Conservation (phyloP, 2,797 vertebrate species). For the Margarornis squamiger region DNA sequence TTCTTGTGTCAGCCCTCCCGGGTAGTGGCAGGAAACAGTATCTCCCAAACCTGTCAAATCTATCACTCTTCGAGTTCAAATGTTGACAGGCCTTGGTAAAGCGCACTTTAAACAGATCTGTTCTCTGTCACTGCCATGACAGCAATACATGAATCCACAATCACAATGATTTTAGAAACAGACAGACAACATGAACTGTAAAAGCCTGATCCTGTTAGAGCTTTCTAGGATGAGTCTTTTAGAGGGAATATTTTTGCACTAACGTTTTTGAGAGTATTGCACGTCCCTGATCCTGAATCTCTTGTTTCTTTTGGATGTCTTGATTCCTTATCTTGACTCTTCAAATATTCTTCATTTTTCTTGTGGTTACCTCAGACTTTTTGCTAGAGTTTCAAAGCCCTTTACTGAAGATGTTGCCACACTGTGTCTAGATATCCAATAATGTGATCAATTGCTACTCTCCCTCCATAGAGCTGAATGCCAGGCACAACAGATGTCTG, state of each 20-base stretch:
- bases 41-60: slow-evolving; percentile 44
- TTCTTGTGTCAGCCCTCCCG: neutral
- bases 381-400: neutral
- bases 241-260: neutral
- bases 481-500: neutral
- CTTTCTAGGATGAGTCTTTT: neutral
- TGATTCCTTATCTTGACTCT: slow-evolving; percentile 14
- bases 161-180: slow-evolving; percentile 48
- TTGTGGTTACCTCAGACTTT: neutral
- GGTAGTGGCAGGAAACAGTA: slow-evolving; percentile 1
- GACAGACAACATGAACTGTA: neutral
- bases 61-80: slow-evolving; percentile 56
- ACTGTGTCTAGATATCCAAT: neutral
- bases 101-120: slow-evolving; percentile 34
- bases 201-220: slow-evolving; percentile 18
- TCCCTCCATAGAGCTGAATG: neutral
- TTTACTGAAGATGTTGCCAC: neutral
- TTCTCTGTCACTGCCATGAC: slow-evolving; percentile 58
- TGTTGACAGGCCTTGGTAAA: slow-evolving; percentile 39
- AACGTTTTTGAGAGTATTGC: neutral
- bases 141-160: slow-evolving; percentile 47
- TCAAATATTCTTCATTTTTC: slow-evolving; percentile 27
- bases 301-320: neutral
- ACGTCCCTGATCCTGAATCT: neutral
- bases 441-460: neutral